phyloP scores from a whole-genome alignment of 2,888 invertebrate genomes.

The Miltochrista miniata region DNA sequence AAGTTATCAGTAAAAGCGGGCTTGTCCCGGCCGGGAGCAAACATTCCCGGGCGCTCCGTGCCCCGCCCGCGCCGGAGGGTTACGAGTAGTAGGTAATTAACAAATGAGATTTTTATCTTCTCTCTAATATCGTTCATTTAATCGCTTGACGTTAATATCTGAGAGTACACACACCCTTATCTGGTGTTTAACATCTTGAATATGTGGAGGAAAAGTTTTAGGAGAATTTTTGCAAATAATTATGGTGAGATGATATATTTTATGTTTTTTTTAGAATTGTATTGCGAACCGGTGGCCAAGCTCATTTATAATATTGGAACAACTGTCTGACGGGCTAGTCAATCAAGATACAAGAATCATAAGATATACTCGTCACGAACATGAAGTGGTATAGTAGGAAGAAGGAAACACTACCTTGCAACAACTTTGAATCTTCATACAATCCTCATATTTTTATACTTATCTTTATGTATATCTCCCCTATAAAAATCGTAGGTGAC shows the following conservation, averaged over 20 bases:
- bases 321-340: no score
- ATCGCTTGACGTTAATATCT: constrained; percentile 33
- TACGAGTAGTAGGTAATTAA: constrained; percentile 54
- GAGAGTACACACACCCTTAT: neutral
- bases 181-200: constrained; percentile 4
- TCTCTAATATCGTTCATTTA: constrained; percentile 43
- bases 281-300: no score
- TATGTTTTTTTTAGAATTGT: no score
- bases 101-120: constrained; percentile 58
- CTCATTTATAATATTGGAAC: no score
- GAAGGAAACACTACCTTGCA: no score
- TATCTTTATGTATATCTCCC: no score
- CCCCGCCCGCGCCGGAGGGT: constrained; percentile 21
- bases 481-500: no score
- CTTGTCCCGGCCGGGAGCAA: neutral
- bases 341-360: no score
- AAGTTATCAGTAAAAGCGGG: neutral
- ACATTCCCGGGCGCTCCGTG: neutral
- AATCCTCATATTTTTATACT: no score
- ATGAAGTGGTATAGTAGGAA: no score
- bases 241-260: neutral
- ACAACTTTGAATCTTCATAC: no score
- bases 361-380: no score
- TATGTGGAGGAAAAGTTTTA: neutral
- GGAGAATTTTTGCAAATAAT: neutral